A percentile compares a stretch with the other conserved stretches of the same genome.
Evolutionary conservation across 2,888 invertebrate genomes (phyloP).

Genomic region (Nasonia oneida): DNA sequence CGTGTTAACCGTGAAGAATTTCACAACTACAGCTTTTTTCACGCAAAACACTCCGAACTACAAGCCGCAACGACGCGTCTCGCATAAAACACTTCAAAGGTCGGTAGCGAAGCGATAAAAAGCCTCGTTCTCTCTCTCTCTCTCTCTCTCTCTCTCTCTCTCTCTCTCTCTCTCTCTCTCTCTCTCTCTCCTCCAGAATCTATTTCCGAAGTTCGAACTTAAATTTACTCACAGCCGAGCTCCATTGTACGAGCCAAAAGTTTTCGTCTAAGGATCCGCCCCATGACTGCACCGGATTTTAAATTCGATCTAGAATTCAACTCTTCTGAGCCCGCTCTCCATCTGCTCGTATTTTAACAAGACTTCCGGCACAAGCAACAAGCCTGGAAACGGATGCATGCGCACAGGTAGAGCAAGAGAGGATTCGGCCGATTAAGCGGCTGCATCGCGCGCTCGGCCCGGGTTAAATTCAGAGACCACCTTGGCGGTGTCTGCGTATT

Average conservation of each 20-base stretch:
- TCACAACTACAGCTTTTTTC: too few relatives aligned
- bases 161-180: background rate
- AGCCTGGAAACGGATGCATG: background rate
- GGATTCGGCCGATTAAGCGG: slow-evolving; percentile 43
- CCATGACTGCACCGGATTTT: background rate
- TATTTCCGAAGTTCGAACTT: slow-evolving; percentile 39
- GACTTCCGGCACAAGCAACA: slow-evolving; percentile 5
- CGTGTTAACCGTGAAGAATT: slow-evolving; percentile 1
- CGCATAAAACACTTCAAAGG: background rate
- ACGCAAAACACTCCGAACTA: background rate
- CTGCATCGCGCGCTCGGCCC: background rate
- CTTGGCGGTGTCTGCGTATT: slow-evolving; percentile 38
- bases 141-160: background rate
- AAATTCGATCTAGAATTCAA: slow-evolving; percentile 4
- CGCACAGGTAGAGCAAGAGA: slow-evolving; percentile 26
- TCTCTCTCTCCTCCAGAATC: background rate
- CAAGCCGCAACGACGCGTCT: background rate
- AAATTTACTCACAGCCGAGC: slow-evolving; percentile 13
- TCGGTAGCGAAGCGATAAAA: background rate
- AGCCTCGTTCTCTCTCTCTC: background rate
- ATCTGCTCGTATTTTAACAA: background rate
- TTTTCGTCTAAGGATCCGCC: background rate
- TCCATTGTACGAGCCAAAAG: background rate
- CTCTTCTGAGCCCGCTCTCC: background rate
- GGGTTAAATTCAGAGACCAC: slow-evolving; percentile 56